phyloP scores from a whole-genome alignment of 2,888 invertebrate genomes.

The Calameuta filiformis region DNA sequence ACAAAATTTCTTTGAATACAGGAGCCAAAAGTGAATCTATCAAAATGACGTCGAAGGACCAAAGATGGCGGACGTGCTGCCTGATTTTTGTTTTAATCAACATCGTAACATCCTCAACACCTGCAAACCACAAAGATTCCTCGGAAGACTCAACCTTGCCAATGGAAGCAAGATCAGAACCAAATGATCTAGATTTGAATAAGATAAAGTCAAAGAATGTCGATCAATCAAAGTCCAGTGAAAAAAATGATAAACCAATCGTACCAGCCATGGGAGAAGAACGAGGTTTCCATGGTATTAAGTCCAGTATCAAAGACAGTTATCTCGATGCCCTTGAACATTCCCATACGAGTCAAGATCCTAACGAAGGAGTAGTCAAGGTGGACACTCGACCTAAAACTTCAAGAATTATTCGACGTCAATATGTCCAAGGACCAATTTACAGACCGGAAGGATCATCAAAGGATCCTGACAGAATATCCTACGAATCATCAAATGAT shows the following conservation, averaged over 20 bases:
- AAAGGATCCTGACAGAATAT: not conserved
- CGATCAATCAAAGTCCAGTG: not conserved
- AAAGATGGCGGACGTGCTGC: not conserved
- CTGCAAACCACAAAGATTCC: slow-evolving; percentile 27
- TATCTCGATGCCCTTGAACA: slow-evolving; percentile 76
- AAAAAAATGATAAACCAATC: slow-evolving; percentile 6
- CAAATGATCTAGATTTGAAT: slow-evolving; percentile 22
- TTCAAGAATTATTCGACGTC: slow-evolving; percentile 40
- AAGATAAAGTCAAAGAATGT: not conserved
- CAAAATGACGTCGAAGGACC: not conserved
- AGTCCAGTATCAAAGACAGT: slow-evolving; percentile 66
- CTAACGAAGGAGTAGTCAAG: slow-evolving; percentile 38
- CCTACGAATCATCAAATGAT: slow-evolving; percentile 26
- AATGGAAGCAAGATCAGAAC: slow-evolving; percentile 34
- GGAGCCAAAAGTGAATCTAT: not conserved
- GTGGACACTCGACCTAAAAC: slow-evolving; percentile 22
- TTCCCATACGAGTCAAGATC: slow-evolving; percentile 68
- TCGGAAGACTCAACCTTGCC: slow-evolving; percentile 24
- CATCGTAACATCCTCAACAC: slow-evolving; percentile 12
- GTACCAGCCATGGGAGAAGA: slow-evolving; percentile 17
- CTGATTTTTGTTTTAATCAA: not conserved
- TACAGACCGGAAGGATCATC: slow-evolving; percentile 34
- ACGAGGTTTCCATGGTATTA: slow-evolving; percentile 2
- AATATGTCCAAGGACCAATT: slow-evolving; percentile 45
- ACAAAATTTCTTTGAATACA: not conserved